Evolutionary conservation across 92 coral and sea anemone genomes (phyloP).

Genomic region (Porites evermanni): DNA sequence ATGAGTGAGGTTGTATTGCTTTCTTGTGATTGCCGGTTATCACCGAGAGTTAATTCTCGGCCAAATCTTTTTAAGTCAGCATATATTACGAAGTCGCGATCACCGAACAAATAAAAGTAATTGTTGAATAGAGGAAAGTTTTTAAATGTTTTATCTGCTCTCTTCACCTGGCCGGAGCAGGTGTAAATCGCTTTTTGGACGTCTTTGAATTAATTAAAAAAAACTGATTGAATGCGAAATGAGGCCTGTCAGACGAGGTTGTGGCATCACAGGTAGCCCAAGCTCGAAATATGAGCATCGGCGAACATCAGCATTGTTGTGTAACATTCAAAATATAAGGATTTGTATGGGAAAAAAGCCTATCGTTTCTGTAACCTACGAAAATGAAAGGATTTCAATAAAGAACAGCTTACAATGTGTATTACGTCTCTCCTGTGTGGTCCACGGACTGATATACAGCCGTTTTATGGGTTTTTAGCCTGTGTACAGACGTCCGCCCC

Average conservation of each 20-base stretch:
- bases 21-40: not conserved
- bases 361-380: no score
- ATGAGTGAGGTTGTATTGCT: not conserved
- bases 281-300: no score
- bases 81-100: constrained; percentile 16
- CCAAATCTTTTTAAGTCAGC: constrained; percentile 16
- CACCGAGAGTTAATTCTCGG: not conserved
- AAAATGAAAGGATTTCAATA: no score
- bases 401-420: no score
- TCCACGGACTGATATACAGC: no score
- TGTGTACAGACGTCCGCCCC: no score
- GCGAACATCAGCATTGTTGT: no score
- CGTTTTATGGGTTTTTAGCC: no score
- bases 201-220: constrained; percentile 9
- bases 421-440: no score
- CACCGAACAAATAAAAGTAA: constrained; percentile 3
- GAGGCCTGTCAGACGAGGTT: not conserved
- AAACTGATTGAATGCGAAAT: not conserved
- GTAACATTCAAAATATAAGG: no score
- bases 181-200: constrained; percentile 3
- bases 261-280: no score
- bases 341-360: no score
- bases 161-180: constrained; percentile 23
- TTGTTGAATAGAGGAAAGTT: not conserved
- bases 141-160: constrained; percentile 4